These are phyloP conservation scores for Hyperoplus immaculatus DNA, from an alignment of 2,797 vertebrate species.

Conservation along the genomic window DNA sequence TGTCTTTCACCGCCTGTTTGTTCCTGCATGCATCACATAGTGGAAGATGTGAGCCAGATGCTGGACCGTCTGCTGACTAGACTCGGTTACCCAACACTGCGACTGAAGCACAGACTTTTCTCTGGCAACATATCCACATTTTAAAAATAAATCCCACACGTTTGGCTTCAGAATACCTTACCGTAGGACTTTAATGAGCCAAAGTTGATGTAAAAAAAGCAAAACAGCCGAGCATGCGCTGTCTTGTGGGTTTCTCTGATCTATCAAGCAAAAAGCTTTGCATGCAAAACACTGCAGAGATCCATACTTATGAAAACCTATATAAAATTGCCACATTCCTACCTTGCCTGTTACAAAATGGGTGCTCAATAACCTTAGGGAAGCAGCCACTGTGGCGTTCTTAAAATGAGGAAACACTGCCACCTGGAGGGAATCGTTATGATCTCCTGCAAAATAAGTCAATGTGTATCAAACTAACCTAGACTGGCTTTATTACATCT, in stretches of 20 bases:
- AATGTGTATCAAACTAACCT: neutral
- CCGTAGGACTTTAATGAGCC: constrained; percentile 20
- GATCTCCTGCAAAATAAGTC: neutral
- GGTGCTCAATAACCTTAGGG: constrained; percentile 61
- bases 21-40: constrained; percentile 76
- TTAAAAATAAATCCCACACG: constrained; percentile 51
- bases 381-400: constrained; percentile 1
- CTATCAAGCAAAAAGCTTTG: neutral
- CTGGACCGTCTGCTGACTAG: constrained; percentile 67
- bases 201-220: constrained; percentile 28
- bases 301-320: constrained; percentile 8
- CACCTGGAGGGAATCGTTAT: constrained; percentile 68
- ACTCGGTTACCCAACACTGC: constrained; percentile 64
- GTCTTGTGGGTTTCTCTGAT: neutral
- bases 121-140: constrained; percentile 31
- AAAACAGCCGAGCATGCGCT: constrained; percentile 3
- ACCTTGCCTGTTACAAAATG: constrained; percentile 72
- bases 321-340: constrained; percentile 39
- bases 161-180: constrained; percentile 36
- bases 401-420: constrained; percentile 78
- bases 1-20: constrained; percentile 74
- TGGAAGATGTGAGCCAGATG: constrained; percentile 79
- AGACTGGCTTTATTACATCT: neutral
- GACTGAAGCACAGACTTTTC: constrained; percentile 38
- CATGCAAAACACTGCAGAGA: constrained; percentile 7